Conservation (phyloP, 2,888 invertebrate species). For the Cacoxenus indagator region DNA sequence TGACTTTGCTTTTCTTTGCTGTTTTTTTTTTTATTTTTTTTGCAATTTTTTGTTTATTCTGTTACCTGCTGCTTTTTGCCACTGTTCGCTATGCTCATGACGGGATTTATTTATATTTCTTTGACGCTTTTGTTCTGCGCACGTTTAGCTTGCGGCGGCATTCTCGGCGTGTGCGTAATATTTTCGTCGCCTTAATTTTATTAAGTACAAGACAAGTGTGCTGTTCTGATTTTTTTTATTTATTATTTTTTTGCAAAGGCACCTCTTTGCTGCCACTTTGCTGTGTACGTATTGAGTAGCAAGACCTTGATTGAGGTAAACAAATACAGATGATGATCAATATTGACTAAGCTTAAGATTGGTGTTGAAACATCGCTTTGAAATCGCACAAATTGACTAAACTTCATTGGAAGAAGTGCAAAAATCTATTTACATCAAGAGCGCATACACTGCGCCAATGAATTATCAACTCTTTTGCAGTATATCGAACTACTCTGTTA, state of each 20-base stretch:
- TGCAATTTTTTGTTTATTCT: background rate
- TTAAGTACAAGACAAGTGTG: background rate
- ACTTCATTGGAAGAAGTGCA: too few species aligned
- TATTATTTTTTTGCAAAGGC: background rate
- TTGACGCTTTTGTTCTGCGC: background rate
- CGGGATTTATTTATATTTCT: background rate
- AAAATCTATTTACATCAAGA: too few species aligned
- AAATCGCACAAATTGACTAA: too few species aligned
- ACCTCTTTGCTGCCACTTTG: too few species aligned
- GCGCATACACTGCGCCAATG: too few species aligned
- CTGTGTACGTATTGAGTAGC: too few species aligned
- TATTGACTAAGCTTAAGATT: too few species aligned
- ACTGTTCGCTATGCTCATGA: background rate
- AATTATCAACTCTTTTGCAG: too few species aligned
- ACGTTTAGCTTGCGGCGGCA: background rate
- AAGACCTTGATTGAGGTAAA: too few species aligned
- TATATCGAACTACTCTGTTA: too few species aligned
- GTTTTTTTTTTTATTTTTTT: background rate
- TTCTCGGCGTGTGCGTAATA: background rate
- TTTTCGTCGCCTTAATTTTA: background rate
- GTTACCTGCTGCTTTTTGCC: background rate
- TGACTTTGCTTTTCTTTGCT: background rate
- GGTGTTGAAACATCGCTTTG: too few species aligned
- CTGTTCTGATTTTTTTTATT: background rate
- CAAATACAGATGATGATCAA: too few species aligned